Evolutionary conservation across 1,140 invertebrate species (phyloP).

Genomic region (Laodelphax striatellus): DNA sequence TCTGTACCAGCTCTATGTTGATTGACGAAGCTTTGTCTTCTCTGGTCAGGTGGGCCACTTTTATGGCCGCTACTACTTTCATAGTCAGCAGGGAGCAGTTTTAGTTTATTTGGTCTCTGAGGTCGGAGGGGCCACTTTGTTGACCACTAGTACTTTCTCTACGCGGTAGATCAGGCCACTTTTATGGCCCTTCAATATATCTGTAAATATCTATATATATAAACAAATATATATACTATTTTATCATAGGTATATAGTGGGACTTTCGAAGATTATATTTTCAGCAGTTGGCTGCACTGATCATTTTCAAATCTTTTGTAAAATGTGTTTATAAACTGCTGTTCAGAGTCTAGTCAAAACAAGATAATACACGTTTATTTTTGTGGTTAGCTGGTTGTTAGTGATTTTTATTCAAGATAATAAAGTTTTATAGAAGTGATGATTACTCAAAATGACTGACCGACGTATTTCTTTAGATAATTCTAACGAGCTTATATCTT

Average conservation of each 20-base stretch:
- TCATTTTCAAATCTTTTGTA: neutral
- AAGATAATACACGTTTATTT: neutral
- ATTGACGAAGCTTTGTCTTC: neutral
- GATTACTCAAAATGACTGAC: neutral
- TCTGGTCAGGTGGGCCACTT: neutral
- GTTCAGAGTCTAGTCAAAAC: neutral
- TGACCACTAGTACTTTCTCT: neutral
- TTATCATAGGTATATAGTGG: neutral
- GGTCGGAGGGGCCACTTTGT: neutral
- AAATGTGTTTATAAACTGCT: neutral
- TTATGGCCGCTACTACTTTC: neutral
- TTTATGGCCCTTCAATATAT: neutral
- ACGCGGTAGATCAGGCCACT: neutral
- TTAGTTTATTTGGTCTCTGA: neutral
- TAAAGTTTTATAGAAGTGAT: no score
- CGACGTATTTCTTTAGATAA: neutral
- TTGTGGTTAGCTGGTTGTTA: neutral
- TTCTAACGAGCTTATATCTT: neutral
- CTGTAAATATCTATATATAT: neutral
- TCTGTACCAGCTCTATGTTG: neutral
- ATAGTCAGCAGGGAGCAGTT: neutral
- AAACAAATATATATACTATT: neutral
- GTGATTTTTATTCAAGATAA: neutral
- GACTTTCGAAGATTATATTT: neutral
- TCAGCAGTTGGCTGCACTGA: neutral